Percentiles rank a stretch among this genome's conserved stretches.
phyloP scores from a whole-genome alignment of 2,888 invertebrate species.

The Pollenia griseotomentosa region DNA sequence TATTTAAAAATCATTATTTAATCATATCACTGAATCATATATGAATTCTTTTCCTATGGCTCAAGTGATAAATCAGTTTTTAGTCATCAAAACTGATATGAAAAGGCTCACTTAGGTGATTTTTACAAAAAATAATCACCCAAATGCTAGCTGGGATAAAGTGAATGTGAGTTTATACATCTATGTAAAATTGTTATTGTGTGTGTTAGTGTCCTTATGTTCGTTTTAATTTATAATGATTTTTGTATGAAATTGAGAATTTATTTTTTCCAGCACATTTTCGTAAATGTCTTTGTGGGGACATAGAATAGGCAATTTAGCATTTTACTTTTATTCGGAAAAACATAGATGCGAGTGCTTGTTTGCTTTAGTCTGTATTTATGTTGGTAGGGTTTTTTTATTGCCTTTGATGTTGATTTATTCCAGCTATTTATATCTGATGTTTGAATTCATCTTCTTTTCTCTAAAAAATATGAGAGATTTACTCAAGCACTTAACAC shows the following conservation, averaged over 20 bases:
- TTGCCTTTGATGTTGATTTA: conserved; percentile 2
- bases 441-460: conserved; percentile 20
- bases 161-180: too few species aligned
- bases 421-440: conserved; percentile 44
- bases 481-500: conserved; percentile 18
- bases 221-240: conserved; percentile 35
- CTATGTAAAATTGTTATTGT: too few species aligned
- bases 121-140: too few species aligned
- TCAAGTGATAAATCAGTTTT: too few species aligned
- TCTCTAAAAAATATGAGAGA: background rate
- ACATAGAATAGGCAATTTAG: background rate
- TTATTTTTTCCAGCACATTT: background rate
- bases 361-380: background rate
- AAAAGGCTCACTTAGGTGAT: too few species aligned
- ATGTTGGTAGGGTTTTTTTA: background rate
- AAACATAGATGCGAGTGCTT: background rate
- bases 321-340: background rate
- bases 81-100: too few species aligned
- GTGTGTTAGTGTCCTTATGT: background rate
- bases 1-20: too few species aligned
- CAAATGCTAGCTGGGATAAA: too few species aligned
- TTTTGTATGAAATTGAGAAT: conserved; percentile 32
- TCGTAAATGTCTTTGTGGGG: background rate
- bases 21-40: too few species aligned
- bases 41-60: too few species aligned